Percentiles rank a stretch among this genome's conserved stretches.
Conservation (phyloP, 2,797 vertebrate genomes). For the Sandelia bainsii region DNA sequence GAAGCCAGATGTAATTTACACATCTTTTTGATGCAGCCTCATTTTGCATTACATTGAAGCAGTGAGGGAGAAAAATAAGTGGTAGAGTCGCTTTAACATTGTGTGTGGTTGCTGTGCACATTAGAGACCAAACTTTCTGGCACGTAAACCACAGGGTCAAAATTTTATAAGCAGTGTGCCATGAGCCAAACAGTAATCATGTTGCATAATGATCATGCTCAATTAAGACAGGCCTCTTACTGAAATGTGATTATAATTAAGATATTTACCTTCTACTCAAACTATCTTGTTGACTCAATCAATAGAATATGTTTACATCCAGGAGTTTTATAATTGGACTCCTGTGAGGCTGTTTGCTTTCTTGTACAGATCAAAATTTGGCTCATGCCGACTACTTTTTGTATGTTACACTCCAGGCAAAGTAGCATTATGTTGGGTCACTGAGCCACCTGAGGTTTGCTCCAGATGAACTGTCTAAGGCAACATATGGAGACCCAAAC, state of each 20-base stretch:
- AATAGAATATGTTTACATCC: slow-evolving; percentile 57
- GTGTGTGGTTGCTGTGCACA: slow-evolving; percentile 34
- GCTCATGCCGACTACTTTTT: background rate
- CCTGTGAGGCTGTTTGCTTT: slow-evolving; percentile 8
- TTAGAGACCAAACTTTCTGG: slow-evolving; percentile 47
- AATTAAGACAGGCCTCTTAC: slow-evolving; percentile 42
- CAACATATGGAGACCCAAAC: slow-evolving; percentile 74
- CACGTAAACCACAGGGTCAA: slow-evolving; percentile 44
- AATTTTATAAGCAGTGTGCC: slow-evolving; percentile 48
- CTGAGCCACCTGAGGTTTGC: slow-evolving; percentile 61
- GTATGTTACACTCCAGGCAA: slow-evolving; percentile 11
- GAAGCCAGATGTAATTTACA: slow-evolving; percentile 81
- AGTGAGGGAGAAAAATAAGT: slow-evolving; percentile 57
- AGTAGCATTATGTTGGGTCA: slow-evolving; percentile 43
- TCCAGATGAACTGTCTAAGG: slow-evolving; percentile 64
- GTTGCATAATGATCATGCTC: slow-evolving; percentile 29
- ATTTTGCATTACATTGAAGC: slow-evolving; percentile 79
- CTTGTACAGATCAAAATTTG: slow-evolving; percentile 18
- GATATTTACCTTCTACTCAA: slow-evolving; percentile 53
- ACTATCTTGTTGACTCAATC: slow-evolving; percentile 58
- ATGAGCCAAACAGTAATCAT: slow-evolving; percentile 51
- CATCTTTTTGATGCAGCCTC: slow-evolving; percentile 78
- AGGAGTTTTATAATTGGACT: slow-evolving; percentile 47
- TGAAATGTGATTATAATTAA: slow-evolving; percentile 55
- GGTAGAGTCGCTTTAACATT: slow-evolving; percentile 55